Conservation (phyloP, 2,113 vertebrate species). For the Silurus asotus region DNA sequence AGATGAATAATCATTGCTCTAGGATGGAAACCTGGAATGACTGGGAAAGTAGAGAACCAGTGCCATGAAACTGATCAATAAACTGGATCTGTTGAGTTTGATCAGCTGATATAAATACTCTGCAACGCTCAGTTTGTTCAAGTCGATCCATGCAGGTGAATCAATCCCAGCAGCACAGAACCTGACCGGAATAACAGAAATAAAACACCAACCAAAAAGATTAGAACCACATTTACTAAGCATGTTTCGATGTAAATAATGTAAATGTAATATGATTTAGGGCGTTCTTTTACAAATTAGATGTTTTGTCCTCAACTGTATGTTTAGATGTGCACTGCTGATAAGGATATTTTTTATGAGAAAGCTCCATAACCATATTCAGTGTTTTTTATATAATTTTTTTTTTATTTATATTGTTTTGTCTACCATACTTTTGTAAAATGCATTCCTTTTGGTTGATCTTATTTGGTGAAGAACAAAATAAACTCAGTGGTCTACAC, state of each 20-base stretch:
- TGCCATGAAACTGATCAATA: too few relatives aligned
- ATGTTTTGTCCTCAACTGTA: not conserved
- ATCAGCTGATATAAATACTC: too few relatives aligned
- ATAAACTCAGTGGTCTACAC: not conserved
- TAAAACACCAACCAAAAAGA: not conserved
- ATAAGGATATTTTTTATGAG: not conserved
- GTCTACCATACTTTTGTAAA: not conserved
- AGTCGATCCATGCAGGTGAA: too few relatives aligned
- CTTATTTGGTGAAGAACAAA: not conserved
- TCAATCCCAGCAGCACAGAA: too few relatives aligned
- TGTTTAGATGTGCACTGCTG: not conserved
- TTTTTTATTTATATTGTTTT: not conserved
- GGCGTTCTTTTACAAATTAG: not conserved
- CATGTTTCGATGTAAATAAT: not conserved
- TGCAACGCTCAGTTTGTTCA: too few relatives aligned
- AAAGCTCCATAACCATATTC: not conserved
- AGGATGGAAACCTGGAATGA: too few relatives aligned
- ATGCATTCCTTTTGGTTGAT: not conserved
- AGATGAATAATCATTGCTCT: too few relatives aligned
- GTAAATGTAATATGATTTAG: not conserved
- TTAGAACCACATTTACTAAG: not conserved
- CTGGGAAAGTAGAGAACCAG: too few relatives aligned
- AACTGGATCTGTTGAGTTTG: too few relatives aligned
- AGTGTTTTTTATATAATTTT: not conserved
- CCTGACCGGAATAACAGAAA: not conserved